Evolutionary conservation across 2,888 invertebrate species (phyloP), one percentile per base, ranked within the genome.

Genomic region (Polyommatus iphigenia): DNA sequence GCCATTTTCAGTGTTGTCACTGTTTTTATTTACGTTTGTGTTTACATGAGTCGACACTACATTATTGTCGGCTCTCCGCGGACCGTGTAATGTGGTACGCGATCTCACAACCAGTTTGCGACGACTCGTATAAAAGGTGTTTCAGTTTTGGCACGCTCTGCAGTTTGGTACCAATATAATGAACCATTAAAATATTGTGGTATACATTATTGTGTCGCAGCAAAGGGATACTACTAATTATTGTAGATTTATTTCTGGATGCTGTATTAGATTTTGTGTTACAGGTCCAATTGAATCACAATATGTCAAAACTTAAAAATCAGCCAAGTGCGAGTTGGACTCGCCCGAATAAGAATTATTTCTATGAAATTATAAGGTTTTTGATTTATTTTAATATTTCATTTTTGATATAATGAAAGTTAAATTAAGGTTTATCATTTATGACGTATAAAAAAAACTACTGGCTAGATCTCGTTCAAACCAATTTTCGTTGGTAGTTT

Each of bases 1-100:
- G 92, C 82, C 93, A 93, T 93, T 82, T 83, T 87, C 85, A 87
- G 87, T 84, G 76, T 77, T 32, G 80, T 79, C 77, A 54, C 54
- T 73, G 73, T 80, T 77, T 78, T 79, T 81, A 77, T 80, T 79
- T 80, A 82, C 79, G 80, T 85, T 85, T 84, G 83, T 82, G 81
- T 80, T 84, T 84, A 85, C 41, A 62, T 20, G n/a, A 59, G 59
- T 41, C 24, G 15, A 73, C 77, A 72, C 77, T 6, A 78, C 77
- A 78, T 78, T 13, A 36, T 77, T n/a, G 18, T 18, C 18, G 73
- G 73, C 73, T 29, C 54, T 29, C 29, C 54, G 50, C 75, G 20
- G 29, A 50, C 15, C 54, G 54, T 75, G 24, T 75, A 75, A 75
- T 54, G 54, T 18, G 18, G 54, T 18, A 18, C 54, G 29, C 75